phyloP scores from a whole-genome alignment of 2,888 invertebrate genomes.

The Onthophagus sagittarius region DNA sequence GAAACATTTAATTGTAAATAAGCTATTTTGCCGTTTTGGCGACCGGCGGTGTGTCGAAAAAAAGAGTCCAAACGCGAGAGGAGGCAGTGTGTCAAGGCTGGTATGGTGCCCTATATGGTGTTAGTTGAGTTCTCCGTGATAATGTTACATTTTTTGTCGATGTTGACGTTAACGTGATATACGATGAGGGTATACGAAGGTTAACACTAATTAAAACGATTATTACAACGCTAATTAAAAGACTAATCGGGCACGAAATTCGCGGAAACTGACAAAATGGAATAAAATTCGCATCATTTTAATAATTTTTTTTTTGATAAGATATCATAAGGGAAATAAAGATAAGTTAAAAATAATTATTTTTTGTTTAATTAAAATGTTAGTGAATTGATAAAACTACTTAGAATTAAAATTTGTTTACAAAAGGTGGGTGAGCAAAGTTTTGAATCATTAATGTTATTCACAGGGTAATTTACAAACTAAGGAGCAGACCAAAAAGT shows the following conservation, averaged over 20 bases:
- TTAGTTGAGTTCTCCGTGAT: neutral
- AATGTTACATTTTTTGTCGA: neutral
- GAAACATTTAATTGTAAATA: neutral
- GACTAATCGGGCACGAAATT: neutral
- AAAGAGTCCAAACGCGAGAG: neutral
- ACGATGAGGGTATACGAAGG: neutral
- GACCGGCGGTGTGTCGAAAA: neutral
- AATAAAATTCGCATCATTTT: neutral
- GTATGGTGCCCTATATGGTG: slow-evolving; percentile 3
- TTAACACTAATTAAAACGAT: neutral
- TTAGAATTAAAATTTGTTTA: too few species aligned
- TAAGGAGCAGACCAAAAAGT: too few species aligned
- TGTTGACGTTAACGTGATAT: neutral
- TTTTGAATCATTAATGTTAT: too few species aligned
- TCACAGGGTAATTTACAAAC: too few species aligned
- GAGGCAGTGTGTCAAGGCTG: slow-evolving; percentile 8
- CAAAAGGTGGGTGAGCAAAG: too few species aligned
- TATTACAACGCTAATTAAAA: neutral
- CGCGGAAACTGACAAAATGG: neutral
- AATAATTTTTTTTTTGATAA: neutral
- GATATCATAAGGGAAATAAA: neutral
- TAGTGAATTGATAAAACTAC: too few species aligned
- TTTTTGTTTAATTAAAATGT: too few species aligned
- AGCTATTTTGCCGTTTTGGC: neutral
- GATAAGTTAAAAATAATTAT: too few species aligned